Percentiles rank a stretch among this genome's conserved stretches.
Evolutionary conservation across 2,113 vertebrate genomes (phyloP).

Genomic region (Fulica atra): DNA sequence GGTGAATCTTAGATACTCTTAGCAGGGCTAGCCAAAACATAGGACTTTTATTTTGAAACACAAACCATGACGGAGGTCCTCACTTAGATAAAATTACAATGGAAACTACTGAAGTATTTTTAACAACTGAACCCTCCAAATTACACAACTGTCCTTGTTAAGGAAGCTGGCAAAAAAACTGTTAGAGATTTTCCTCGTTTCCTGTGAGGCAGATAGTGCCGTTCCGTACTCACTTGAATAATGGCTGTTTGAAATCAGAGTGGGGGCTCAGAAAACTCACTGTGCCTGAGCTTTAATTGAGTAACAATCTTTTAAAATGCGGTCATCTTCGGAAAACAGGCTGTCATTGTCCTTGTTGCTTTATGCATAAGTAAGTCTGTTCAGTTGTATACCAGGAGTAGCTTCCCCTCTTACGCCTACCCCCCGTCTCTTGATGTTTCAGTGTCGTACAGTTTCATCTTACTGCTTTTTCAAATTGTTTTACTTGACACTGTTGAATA

Average conservation of each 20-base stretch:
- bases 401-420: not conserved
- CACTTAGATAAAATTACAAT: conserved; percentile 51
- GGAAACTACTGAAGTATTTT: conserved; percentile 47
- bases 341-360: conserved; percentile 37
- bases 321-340: not conserved
- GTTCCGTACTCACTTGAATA: not conserved
- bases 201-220: conserved; percentile 41
- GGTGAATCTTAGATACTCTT: not conserved
- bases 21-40: not conserved
- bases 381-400: not conserved
- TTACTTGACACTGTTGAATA: not conserved
- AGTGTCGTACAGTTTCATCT: not conserved
- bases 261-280: not conserved
- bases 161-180: conserved; percentile 45
- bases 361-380: conserved; percentile 33
- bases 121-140: not conserved
- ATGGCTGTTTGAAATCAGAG: not conserved
- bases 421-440: not conserved
- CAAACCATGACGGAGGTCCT: not conserved
- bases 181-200: conserved; percentile 19
- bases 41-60: conserved; percentile 55
- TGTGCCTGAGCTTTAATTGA: not conserved
- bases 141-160: conserved; percentile 38
- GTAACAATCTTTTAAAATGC: not conserved
- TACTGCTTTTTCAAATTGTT: not conserved